phyloP scores from a whole-genome alignment of 2,888 invertebrate species.

The Fragum fragum region DNA sequence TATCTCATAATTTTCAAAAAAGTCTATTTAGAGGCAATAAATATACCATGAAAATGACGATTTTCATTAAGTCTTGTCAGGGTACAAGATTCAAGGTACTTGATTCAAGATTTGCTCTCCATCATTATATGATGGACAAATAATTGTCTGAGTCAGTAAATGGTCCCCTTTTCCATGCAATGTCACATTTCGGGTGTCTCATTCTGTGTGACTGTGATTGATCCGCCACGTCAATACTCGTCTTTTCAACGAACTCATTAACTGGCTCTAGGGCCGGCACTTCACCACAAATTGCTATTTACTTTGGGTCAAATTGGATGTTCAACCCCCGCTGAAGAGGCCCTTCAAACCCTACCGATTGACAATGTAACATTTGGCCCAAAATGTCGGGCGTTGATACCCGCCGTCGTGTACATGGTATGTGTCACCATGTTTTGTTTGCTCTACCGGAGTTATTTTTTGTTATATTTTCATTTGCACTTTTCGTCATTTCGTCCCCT shows the following conservation, averaged over 20 bases:
- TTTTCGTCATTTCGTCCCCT: neutral
- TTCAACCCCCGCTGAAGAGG: slow-evolving; percentile 26
- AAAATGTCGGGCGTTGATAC: slow-evolving; percentile 17
- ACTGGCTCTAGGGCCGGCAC: slow-evolving; percentile 36
- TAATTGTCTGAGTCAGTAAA: no score
- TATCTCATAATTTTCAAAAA: no score
- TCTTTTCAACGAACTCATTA: slow-evolving; percentile 48
- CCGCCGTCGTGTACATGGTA: neutral
- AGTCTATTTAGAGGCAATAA: no score
- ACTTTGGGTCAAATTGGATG: slow-evolving; percentile 60
- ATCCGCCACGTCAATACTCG: slow-evolving; percentile 6
- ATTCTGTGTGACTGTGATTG: slow-evolving; percentile 42
- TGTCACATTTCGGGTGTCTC: slow-evolving; percentile 2
- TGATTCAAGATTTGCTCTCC: no score
- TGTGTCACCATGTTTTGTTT: slow-evolving; percentile 22
- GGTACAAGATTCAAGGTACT: no score
- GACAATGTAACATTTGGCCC: slow-evolving; percentile 45
- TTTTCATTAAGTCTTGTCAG: no score
- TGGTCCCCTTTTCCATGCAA: neutral
- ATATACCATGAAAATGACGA: no score
- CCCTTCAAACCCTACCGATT: slow-evolving; percentile 10
- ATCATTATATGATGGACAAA: no score
- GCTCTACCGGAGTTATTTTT: neutral
- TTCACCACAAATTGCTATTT: slow-evolving; percentile 61
- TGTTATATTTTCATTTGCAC: neutral